Evolutionary conservation across 2,113 vertebrate genomes (phyloP).

Genomic region (Xenus cinereus): DNA sequence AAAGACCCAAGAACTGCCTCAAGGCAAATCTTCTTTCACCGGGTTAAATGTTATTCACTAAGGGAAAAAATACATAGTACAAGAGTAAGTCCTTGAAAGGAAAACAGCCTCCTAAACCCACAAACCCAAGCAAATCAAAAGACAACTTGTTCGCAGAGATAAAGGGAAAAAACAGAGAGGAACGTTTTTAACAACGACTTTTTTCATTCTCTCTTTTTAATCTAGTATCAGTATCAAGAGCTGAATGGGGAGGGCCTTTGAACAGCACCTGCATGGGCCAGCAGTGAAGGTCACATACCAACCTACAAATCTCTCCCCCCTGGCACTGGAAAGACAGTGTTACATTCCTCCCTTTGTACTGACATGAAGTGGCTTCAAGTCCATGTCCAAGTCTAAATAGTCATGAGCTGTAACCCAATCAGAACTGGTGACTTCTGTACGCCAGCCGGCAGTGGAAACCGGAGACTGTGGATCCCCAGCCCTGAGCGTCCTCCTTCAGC

Average conservation of each 20-base stretch:
- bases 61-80: slow-evolving; percentile 66
- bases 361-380: slow-evolving; percentile 62
- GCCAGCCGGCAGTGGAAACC: neutral
- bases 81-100: slow-evolving; percentile 72
- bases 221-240: slow-evolving; percentile 66
- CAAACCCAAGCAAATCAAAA: slow-evolving; percentile 77
- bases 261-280: slow-evolving; percentile 70
- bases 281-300: slow-evolving; percentile 73
- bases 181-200: slow-evolving; percentile 62
- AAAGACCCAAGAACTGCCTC: neutral
- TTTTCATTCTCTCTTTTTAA: slow-evolving; percentile 63
- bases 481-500: neutral
- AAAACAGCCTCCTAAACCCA: slow-evolving; percentile 65
- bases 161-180: slow-evolving; percentile 57
- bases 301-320: slow-evolving; percentile 45
- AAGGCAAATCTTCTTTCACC: slow-evolving; percentile 33
- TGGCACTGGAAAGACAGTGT: slow-evolving; percentile 63
- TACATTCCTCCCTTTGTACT: slow-evolving; percentile 73
- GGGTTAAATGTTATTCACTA: slow-evolving; percentile 11
- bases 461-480: neutral
- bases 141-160: slow-evolving; percentile 71
- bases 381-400: slow-evolving; percentile 66
- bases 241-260: slow-evolving; percentile 61
- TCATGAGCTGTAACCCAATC: slow-evolving; percentile 63
- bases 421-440: slow-evolving; percentile 44